These are phyloP conservation scores for Blastomussa wellsi DNA, from an alignment of 92 coral and sea anemone genomes.

Conservation along the genomic window DNA sequence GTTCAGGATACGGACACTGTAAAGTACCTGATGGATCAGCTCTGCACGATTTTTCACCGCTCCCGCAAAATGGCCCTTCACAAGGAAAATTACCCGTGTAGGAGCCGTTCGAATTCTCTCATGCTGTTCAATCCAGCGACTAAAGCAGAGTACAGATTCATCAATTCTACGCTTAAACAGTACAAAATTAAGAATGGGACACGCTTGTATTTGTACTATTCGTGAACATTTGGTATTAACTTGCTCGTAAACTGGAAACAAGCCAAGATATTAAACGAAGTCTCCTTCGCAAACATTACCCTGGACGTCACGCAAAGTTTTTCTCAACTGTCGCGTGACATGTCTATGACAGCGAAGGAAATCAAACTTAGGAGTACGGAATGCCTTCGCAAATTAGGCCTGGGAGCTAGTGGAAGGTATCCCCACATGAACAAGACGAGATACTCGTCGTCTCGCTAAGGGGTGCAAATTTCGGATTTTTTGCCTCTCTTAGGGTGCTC, in stretches of 20 bases:
- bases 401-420: too few species aligned
- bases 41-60: slow-evolving; percentile 81
- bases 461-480: too few species aligned
- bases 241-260: not conserved
- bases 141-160: slow-evolving; percentile 71
- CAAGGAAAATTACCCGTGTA: slow-evolving; percentile 87
- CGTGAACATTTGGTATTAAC: slow-evolving; percentile 13
- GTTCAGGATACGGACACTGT: slow-evolving; percentile 78
- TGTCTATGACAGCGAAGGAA: too few species aligned
- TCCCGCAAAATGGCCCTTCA: slow-evolving; percentile 84
- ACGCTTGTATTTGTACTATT: slow-evolving; percentile 75
- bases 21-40: slow-evolving; percentile 81
- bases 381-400: too few species aligned
- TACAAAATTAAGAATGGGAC: slow-evolving; percentile 78
- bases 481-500: too few species aligned
- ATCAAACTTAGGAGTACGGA: not conserved
- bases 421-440: too few species aligned
- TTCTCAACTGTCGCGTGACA: not conserved
- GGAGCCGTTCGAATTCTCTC: slow-evolving; percentile 73
- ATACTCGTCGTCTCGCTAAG: too few species aligned
- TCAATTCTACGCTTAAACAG: slow-evolving; percentile 54
- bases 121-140: slow-evolving; percentile 83
- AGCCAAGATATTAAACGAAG: too few species aligned
- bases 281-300: not conserved
- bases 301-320: not conserved